phyloP scores from a whole-genome alignment of 2,797 vertebrate species.

The Thunnus albacares region DNA sequence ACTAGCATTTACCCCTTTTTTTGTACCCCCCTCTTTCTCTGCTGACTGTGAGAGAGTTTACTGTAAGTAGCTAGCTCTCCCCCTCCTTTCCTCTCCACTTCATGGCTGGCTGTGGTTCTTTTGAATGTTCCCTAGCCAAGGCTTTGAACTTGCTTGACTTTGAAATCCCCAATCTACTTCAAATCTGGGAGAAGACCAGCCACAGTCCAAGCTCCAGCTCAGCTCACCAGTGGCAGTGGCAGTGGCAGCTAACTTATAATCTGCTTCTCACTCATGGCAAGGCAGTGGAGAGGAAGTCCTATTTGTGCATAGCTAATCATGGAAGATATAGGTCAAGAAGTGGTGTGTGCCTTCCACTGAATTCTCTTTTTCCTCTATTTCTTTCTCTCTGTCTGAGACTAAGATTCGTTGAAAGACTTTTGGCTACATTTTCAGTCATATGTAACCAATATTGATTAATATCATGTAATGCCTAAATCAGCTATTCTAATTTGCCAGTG shows the following conservation, averaged over 20 bases:
- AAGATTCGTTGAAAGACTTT: background rate
- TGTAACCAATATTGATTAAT: background rate
- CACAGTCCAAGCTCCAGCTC: constrained; percentile 65
- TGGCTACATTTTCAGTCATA: constrained; percentile 12
- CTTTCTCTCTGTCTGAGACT: constrained; percentile 5
- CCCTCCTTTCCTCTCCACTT: constrained; percentile 48
- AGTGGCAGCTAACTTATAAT: constrained; percentile 65
- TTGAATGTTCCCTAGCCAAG: constrained; percentile 77
- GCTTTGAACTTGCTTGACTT: constrained; percentile 84
- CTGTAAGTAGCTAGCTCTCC: constrained; percentile 60
- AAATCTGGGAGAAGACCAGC: constrained; percentile 70
- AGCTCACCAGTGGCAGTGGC: constrained; percentile 59
- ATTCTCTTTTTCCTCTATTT: constrained; percentile 7
- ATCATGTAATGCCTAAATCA: background rate
- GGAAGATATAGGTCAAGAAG: constrained; percentile 53
- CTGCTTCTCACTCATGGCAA: constrained; percentile 57
- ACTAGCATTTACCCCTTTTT: constrained; percentile 8
- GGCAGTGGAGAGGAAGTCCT: constrained; percentile 44
- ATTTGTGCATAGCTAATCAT: constrained; percentile 50
- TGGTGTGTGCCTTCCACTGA: background rate
- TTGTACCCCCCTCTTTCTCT: constrained; percentile 29
- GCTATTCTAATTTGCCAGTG: background rate
- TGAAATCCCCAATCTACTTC: constrained; percentile 73
- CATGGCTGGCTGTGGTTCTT: constrained; percentile 76
- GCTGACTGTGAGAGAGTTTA: constrained; percentile 58